phyloP scores from a whole-genome alignment of 2,797 vertebrate species.

The Picus viridis region DNA sequence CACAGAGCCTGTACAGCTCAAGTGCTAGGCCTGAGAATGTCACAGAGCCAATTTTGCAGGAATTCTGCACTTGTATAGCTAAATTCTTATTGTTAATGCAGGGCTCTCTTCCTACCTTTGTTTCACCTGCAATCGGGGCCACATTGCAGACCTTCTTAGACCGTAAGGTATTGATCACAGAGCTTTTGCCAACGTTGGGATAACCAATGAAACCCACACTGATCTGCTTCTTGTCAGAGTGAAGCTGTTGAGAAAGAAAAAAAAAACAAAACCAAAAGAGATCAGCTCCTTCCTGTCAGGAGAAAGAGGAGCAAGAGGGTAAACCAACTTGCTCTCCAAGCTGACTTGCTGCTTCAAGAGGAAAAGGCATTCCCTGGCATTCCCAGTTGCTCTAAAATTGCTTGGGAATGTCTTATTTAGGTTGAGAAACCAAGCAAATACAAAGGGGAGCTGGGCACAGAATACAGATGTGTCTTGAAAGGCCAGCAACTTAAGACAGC shows the following conservation, averaged over 20 bases:
- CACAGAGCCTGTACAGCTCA: not conserved
- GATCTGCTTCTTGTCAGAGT: slow-evolving; percentile 99
- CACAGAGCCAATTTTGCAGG: not conserved
- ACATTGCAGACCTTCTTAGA: slow-evolving; percentile 99
- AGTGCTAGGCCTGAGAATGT: not conserved
- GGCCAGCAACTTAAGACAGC: not conserved
- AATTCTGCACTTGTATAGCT: not conserved
- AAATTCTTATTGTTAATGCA: not conserved
- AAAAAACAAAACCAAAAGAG: not conserved
- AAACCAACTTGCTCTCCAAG: not conserved
- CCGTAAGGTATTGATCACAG: slow-evolving; percentile 94
- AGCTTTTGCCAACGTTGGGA: slow-evolving; percentile 98
- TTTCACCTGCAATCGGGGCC: slow-evolving; percentile 96
- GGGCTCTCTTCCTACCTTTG: slow-evolving; percentile 84
- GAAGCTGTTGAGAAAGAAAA: slow-evolving; percentile 84
- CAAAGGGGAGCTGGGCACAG: not conserved
- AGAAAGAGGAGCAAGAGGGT: not conserved
- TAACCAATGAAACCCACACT: slow-evolving; percentile 99
- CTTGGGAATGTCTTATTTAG: not conserved
- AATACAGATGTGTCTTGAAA: not conserved
- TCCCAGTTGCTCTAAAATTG: not conserved
- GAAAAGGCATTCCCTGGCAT: not conserved
- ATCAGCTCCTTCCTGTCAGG: not conserved
- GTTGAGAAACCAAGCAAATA: not conserved
- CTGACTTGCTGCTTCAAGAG: not conserved